These are phyloP conservation scores for Papilio glaucus DNA, from an alignment of 1,140 invertebrate species.

Conservation along the genomic window DNA sequence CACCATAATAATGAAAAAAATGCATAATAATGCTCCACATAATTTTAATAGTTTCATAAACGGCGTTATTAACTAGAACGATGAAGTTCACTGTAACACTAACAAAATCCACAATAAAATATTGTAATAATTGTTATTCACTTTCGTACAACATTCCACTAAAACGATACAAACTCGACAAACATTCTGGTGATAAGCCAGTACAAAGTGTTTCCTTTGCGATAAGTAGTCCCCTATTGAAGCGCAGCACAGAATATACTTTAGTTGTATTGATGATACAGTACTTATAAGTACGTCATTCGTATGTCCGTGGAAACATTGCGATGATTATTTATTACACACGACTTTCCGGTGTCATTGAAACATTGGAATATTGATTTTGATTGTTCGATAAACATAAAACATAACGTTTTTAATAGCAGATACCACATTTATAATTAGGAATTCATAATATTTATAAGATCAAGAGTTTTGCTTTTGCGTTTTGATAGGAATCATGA, in stretches of 20 bases:
- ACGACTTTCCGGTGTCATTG: neutral
- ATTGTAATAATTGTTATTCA: neutral
- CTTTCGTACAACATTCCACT: neutral
- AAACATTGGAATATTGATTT: too few species aligned
- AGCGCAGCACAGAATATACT: neutral
- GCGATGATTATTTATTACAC: neutral
- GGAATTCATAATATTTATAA: too few species aligned
- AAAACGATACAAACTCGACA: neutral
- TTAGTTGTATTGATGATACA: neutral
- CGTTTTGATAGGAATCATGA: too few species aligned
- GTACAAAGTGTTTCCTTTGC: constrained; percentile 8
- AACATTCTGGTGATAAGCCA: neutral
- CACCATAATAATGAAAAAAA: neutral
- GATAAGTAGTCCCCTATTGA: neutral
- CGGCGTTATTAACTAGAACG: neutral
- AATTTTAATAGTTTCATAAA: neutral
- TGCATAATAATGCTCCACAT: neutral
- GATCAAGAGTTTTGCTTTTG: too few species aligned
- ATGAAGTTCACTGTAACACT: neutral
- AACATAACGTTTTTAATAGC: too few species aligned
- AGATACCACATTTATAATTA: too few species aligned
- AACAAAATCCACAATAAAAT: neutral
- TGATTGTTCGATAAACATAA: too few species aligned
- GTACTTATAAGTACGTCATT: neutral
- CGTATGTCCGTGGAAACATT: neutral